Evolutionary conservation across 2,888 invertebrate species (phyloP).

Genomic region (Synergus laeviventris): DNA sequence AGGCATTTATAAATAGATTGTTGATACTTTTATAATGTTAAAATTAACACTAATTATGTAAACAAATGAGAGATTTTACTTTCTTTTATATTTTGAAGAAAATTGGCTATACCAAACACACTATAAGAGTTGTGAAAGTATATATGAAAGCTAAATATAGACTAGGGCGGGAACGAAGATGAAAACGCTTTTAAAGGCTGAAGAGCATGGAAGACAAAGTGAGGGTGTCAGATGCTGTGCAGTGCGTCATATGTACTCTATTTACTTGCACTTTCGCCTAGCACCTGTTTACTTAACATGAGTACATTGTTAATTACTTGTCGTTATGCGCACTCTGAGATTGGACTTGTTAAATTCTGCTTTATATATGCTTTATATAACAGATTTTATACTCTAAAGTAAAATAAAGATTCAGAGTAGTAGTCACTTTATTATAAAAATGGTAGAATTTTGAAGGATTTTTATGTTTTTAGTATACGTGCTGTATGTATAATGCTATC

Average conservation of each 20-base stretch:
- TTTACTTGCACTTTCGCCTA: conserved; percentile 45
- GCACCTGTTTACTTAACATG: conserved; percentile 49
- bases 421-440: too few relatives aligned
- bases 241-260: not conserved
- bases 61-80: not conserved
- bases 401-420: too few relatives aligned
- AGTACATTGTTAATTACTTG: conserved; percentile 40
- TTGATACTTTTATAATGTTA: too few relatives aligned
- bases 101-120: not conserved
- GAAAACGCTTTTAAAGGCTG: conserved; percentile 9
- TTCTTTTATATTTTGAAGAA: not conserved
- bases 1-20: too few relatives aligned
- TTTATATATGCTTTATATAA: not conserved
- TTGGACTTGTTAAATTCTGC: not conserved
- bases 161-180: not conserved
- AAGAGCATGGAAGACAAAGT: not conserved
- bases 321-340: not conserved
- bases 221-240: not conserved
- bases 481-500: too few relatives aligned
- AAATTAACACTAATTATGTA: too few relatives aligned
- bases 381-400: too few relatives aligned
- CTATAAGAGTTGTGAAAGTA: not conserved
- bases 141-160: conserved; percentile 8
- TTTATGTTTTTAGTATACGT: too few relatives aligned
- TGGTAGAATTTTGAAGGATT: too few relatives aligned